A percentile compares a stretch with the other conserved stretches of the same genome.
Evolutionary conservation across 2,888 invertebrate genomes (phyloP).

Genomic region (Adelphocoris suturalis): DNA sequence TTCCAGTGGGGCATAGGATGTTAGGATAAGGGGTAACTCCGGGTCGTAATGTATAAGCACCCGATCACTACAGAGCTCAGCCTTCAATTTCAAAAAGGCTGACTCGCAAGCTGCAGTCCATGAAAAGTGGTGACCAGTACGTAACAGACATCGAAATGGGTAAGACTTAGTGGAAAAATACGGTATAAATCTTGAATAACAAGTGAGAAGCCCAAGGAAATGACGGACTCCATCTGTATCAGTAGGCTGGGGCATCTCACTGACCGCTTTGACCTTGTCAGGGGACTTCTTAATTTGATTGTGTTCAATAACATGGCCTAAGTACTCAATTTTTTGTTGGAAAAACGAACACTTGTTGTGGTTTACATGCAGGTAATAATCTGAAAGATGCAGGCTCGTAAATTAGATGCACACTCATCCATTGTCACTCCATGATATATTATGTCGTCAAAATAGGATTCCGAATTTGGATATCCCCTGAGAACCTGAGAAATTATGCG

Average conservation of each 20-base stretch:
- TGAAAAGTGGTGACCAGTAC: no score
- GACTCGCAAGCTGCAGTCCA: no score
- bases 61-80: no score
- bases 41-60: no score
- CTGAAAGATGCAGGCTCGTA: conserved; percentile 37
- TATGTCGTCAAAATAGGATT: conserved; percentile 75
- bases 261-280: conserved; percentile 70
- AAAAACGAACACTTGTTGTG: conserved; percentile 58
- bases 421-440: conserved; percentile 72
- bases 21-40: no score
- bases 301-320: conserved; percentile 69
- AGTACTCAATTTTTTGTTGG: conserved; percentile 63
- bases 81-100: no score
- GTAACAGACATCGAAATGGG: no score
- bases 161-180: no score
- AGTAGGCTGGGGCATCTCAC: conserved; percentile 66
- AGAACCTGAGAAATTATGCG: conserved; percentile 71
- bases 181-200: no score
- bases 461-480: conserved; percentile 57
- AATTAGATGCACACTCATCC: conserved; percentile 33
- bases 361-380: conserved; percentile 53
- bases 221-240: no score
- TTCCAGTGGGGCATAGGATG: no score
- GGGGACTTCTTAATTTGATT: conserved; percentile 69
- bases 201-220: no score